Evolutionary conservation across 2,888 invertebrate genomes (phyloP), one percentile per base, ranked within the genome.

Genomic region (Latrodectus hesperus): DNA sequence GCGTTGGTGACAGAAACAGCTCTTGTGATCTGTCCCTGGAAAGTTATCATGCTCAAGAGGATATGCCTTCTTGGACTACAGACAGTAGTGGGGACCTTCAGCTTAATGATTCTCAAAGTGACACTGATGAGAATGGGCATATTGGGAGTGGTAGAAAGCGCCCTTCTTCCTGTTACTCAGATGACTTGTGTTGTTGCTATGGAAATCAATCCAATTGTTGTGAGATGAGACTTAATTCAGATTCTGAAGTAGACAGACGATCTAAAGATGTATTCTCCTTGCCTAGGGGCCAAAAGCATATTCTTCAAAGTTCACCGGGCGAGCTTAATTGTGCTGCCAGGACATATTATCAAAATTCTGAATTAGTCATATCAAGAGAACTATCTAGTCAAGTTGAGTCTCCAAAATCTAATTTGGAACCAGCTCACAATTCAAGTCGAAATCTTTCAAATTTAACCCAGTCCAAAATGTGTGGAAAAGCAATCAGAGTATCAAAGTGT

Each of bases 1-100:
- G 96, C 82, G 96, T 96, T 91, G 90, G 91, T 2, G 90, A 90
- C 72, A 83, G 88, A 53, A 88, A 78, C 38, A 88, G 88, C 53
- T 78, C 81, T 11, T 88, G 88, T 73, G 88, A 88, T 64, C 49
- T 88, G 22, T 88, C 88, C 10, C 5, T 88, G 51, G 88, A 88
- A 16, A 70, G 70, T 11, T 88, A 67, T 22, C 84, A 80, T 8
- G 53, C 68, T 60, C 84, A 76, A 64, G 82, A 86, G 26, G 85
- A 86, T 55, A 22, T 83, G 17, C 73, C 87, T 17, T 87, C 80
- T 4, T 86, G 87, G 89, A 73, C 77, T 14, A 84, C 74, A 9
- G 85, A 89, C 12, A 65, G 75, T 26, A 79, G 72, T 49, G 64
- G 53, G 4, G 86, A 86, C 11, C 38, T 67, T 5, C 76, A 70